Conservation (phyloP, 2,888 invertebrate species). For the Pediacus dermestoides region DNA sequence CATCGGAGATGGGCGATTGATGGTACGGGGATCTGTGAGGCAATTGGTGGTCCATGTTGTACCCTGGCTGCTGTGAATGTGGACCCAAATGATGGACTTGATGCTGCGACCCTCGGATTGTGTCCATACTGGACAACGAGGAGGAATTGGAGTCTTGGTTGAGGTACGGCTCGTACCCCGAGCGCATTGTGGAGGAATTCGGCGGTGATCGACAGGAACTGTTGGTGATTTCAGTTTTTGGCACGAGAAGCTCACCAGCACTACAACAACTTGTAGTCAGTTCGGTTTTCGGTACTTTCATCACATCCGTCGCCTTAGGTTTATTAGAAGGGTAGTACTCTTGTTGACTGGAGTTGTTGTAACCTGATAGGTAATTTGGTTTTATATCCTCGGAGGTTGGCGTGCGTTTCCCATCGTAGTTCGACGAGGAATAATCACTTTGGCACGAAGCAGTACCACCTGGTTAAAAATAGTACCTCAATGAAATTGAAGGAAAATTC, state of each 20-base stretch:
- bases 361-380: slow-evolving; percentile 48
- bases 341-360: slow-evolving; percentile 43
- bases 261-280: slow-evolving; percentile 50
- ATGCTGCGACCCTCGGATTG: slow-evolving; percentile 51
- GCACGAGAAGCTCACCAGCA: slow-evolving; percentile 58
- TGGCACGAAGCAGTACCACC: slow-evolving; percentile 17
- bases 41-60: slow-evolving; percentile 52
- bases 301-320: slow-evolving; percentile 44
- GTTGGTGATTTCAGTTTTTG: slow-evolving; percentile 61
- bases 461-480: too few relatives aligned
- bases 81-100: slow-evolving; percentile 47
- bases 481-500: too few relatives aligned
- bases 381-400: slow-evolving; percentile 47
- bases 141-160: slow-evolving; percentile 71
- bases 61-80: slow-evolving; percentile 45
- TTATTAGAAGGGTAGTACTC: slow-evolving; percentile 39
- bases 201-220: slow-evolving; percentile 52
- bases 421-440: slow-evolving; percentile 41
- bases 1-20: slow-evolving; percentile 59
- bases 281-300: slow-evolving; percentile 57
- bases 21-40: slow-evolving; percentile 62
- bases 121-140: slow-evolving; percentile 68
- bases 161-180: slow-evolving; percentile 60
- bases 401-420: slow-evolving; percentile 41
- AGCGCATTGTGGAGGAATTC: slow-evolving; percentile 52